A percentile compares a stretch with the other conserved stretches of the same genome.
phyloP scores from a whole-genome alignment of 1,140 invertebrate genomes.

The Drosophila triauraria region DNA sequence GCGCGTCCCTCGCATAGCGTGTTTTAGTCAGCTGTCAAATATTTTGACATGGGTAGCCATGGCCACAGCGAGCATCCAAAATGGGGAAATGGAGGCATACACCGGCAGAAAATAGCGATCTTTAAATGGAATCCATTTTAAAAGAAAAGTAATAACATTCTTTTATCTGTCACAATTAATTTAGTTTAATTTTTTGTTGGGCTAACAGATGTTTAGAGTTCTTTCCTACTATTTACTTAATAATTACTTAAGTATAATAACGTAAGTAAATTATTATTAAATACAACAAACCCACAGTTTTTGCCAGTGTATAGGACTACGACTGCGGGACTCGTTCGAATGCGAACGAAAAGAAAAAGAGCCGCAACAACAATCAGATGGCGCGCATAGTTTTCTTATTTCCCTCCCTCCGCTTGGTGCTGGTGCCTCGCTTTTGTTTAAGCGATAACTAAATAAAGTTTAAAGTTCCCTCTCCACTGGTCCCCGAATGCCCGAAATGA shows the following conservation, averaged over 20 bases:
- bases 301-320: constrained; percentile 30
- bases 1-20: constrained; percentile 66
- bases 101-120: constrained; percentile 2
- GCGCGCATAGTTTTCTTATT: constrained; percentile 38
- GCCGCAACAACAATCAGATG: constrained; percentile 37
- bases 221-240: background rate
- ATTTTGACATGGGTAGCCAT: constrained; percentile 84
- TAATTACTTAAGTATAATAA: background rate
- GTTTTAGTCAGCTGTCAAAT: constrained; percentile 85
- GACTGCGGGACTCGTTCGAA: constrained; percentile 56
- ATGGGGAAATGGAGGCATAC: constrained; percentile 31
- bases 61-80: constrained; percentile 72
- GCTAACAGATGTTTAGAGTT: too few relatives aligned
- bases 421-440: constrained; percentile 61
- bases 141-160: too few relatives aligned
- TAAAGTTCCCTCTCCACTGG: constrained; percentile 15
- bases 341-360: constrained; percentile 29
- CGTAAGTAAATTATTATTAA: too few relatives aligned
- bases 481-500: constrained; percentile 39
- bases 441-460: constrained; percentile 78
- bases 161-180: too few relatives aligned
- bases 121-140: too few relatives aligned
- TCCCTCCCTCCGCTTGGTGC: constrained; percentile 14
- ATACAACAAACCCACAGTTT: background rate
- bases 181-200: too few relatives aligned